phyloP scores from a whole-genome alignment of 2,113 vertebrate species.

The Kryptolebias marmoratus region DNA sequence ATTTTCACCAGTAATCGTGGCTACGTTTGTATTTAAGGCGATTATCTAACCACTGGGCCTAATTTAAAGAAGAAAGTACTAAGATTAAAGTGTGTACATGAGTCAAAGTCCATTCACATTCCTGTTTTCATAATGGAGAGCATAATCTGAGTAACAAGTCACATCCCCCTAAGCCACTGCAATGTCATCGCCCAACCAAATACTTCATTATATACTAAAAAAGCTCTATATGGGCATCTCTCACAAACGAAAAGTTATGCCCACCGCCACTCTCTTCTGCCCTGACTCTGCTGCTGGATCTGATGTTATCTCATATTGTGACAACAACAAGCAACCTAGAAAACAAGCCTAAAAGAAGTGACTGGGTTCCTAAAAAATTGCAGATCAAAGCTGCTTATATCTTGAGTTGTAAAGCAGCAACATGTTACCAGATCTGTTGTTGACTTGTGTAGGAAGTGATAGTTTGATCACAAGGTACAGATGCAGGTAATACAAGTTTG shows the following conservation, averaged over 20 bases:
- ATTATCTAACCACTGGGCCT: too few species aligned
- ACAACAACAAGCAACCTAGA: too few species aligned
- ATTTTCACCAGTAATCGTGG: too few species aligned
- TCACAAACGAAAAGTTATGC: too few species aligned
- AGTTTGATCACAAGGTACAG: too few species aligned
- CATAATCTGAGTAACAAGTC: not conserved
- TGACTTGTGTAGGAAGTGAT: too few species aligned
- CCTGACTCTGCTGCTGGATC: not conserved
- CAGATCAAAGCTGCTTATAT: not conserved
- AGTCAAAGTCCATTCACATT: not conserved
- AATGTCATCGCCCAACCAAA: not conserved
- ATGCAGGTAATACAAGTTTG: not conserved
- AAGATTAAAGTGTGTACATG: not conserved
- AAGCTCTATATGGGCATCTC: not conserved
- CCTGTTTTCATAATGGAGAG: not conserved
- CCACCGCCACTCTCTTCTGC: not conserved
- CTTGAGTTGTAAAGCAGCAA: too few species aligned
- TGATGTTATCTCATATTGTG: too few species aligned
- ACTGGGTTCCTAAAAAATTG: not conserved
- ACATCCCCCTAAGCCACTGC: not conserved
- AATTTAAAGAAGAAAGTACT: not conserved
- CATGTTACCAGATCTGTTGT: too few species aligned
- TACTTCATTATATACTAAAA: not conserved
- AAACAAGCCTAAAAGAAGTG: not conserved
- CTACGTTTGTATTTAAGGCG: too few species aligned